Evolutionary conservation across 2,888 invertebrate species (phyloP).

Genomic region (Tachystola acroxantha): DNA sequence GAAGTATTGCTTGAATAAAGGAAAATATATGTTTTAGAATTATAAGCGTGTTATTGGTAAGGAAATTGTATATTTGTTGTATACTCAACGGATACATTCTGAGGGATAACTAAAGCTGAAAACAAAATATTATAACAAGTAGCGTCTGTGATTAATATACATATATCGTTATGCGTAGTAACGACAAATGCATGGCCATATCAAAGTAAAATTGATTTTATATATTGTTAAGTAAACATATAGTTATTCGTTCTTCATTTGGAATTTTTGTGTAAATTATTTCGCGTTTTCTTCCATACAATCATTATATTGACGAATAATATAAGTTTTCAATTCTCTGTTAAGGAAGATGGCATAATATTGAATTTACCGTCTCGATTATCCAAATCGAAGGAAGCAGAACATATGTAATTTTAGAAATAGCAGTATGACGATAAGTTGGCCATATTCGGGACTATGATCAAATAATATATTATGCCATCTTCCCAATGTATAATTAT

Average conservation of each 20-base stretch:
- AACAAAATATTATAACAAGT: slow-evolving; percentile 52
- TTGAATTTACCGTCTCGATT: not conserved
- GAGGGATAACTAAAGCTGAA: slow-evolving; percentile 40
- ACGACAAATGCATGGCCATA: slow-evolving; percentile 71
- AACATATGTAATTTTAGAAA: not conserved
- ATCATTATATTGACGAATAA: no score
- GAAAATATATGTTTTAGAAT: slow-evolving; percentile 69
- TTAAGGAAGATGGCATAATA: not conserved
- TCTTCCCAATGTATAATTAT: slow-evolving; percentile 7
- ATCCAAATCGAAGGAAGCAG: not conserved
- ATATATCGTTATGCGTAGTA: slow-evolving; percentile 61
- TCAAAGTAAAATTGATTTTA: slow-evolving; percentile 68
- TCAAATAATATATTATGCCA: not conserved
- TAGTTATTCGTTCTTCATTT: slow-evolving; percentile 21
- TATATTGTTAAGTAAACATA: slow-evolving; percentile 51
- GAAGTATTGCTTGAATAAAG: slow-evolving; percentile 74
- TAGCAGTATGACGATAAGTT: not conserved
- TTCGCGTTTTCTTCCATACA: slow-evolving; percentile 26
- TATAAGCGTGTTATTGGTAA: slow-evolving; percentile 69
- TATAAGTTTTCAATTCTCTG: not conserved
- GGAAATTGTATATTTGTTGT: slow-evolving; percentile 62
- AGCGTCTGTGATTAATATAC: slow-evolving; percentile 74
- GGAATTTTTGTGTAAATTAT: slow-evolving; percentile 35
- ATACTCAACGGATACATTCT: slow-evolving; percentile 56
- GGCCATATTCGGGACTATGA: not conserved